These are phyloP conservation scores for Drosophila neoperkinsi DNA, from an alignment of 2,888 invertebrate species.

Conservation along the genomic window DNA sequence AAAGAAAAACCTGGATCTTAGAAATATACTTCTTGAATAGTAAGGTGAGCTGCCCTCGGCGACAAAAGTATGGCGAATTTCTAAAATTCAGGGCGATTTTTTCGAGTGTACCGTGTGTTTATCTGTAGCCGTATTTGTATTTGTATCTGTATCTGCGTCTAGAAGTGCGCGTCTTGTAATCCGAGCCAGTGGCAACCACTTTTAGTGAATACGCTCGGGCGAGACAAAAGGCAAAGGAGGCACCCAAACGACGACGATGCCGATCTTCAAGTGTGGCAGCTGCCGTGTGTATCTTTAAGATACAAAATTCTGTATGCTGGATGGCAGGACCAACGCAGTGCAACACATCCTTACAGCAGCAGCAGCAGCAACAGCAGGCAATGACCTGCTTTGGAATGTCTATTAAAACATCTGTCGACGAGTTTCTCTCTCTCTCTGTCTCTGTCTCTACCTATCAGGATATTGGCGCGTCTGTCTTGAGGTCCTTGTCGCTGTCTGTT, in stretches of 20 bases:
- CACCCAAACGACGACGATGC: conserved; percentile 39
- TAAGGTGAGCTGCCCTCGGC: background rate
- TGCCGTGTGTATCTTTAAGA: conserved; percentile 65
- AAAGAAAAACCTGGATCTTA: background rate
- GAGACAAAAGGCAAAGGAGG: conserved; percentile 46
- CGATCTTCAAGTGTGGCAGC: conserved; percentile 72
- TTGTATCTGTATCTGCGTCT: conserved; percentile 25
- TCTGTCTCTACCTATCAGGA: conserved; percentile 24
- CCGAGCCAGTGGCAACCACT: conserved; percentile 65
- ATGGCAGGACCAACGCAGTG: conserved; percentile 68
- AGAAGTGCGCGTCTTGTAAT: conserved; percentile 62
- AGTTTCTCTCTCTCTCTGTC: conserved; percentile 6
- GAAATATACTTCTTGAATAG: background rate
- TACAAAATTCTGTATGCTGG: conserved; percentile 58
- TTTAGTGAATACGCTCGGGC: conserved; percentile 47
- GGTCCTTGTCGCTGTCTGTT: conserved; percentile 31
- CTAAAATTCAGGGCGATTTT: background rate
- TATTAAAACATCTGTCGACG: conserved; percentile 66
- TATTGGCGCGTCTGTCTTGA: conserved; percentile 56
- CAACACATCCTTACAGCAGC: conserved; percentile 55
- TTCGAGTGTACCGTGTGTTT: conserved; percentile 12
- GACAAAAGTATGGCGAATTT: background rate
- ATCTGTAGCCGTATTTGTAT: conserved; percentile 8
- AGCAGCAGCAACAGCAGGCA: conserved; percentile 66
- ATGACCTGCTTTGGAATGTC: conserved; percentile 72